These are phyloP conservation scores for Phaedon cochleariae DNA, from an alignment of 2,888 invertebrate species.

Conservation along the genomic window DNA sequence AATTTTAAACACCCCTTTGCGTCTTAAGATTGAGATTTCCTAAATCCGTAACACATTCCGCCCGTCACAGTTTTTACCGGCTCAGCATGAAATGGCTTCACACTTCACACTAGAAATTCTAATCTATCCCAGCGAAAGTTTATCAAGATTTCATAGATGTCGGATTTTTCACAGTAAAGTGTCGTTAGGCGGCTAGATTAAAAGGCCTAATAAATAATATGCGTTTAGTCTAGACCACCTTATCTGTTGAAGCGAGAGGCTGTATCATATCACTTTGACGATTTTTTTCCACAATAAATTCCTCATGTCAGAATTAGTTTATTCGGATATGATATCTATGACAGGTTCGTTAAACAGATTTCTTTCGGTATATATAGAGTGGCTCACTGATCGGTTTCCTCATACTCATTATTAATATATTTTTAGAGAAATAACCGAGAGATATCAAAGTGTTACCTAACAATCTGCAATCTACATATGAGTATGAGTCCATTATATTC, in stretches of 20 bases:
- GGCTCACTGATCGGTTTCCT: background rate
- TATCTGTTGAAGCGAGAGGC: background rate
- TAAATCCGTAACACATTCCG: background rate
- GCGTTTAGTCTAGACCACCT: conserved; percentile 4
- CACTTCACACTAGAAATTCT: background rate
- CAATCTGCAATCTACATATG: no score
- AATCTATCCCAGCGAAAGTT: conserved; percentile 4
- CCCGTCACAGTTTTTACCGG: background rate
- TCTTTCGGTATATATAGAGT: background rate
- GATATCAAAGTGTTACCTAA: no score
- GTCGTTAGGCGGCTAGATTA: conserved; percentile 1
- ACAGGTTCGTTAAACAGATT: background rate
- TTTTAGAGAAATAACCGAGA: no score
- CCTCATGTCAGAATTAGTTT: background rate
- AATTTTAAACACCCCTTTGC: background rate
- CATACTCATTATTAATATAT: no score
- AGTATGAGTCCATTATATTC: no score
- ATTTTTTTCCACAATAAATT: background rate
- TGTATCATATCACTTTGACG: background rate
- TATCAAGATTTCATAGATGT: conserved; percentile 6
- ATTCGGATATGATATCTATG: background rate
- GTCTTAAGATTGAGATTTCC: background rate
- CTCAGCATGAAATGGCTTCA: background rate
- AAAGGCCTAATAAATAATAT: conserved; percentile 15
- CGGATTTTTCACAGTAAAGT: conserved; percentile 3